These are phyloP conservation scores for Pygoscelis adeliae DNA, from an alignment of 2,113 vertebrate species.

Conservation along the genomic window DNA sequence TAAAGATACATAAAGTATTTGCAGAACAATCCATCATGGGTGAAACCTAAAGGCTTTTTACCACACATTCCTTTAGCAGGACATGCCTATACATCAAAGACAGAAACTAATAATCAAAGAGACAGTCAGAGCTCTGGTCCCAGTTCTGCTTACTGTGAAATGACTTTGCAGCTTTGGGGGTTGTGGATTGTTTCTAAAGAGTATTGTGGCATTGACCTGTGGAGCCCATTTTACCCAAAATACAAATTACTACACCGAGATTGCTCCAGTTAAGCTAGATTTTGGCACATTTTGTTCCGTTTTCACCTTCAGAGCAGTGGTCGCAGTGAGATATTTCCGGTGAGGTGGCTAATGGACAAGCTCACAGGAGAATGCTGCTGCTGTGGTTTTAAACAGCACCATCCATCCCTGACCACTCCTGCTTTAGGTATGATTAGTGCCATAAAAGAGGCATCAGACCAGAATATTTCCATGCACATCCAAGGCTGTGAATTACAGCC, in stretches of 20 bases:
- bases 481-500: background rate
- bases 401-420: background rate
- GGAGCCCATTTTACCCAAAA: background rate
- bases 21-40: background rate
- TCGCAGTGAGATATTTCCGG: background rate
- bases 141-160: background rate
- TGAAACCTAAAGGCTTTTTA: background rate
- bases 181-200: background rate
- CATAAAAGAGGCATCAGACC: background rate
- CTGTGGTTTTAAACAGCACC: background rate
- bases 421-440: background rate
- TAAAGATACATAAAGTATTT: background rate
- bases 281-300: background rate
- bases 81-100: background rate
- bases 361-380: background rate
- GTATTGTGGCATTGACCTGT: background rate
- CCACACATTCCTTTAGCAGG: background rate
- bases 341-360: background rate
- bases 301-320: background rate
- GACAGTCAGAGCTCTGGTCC: background rate
- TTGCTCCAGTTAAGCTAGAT: background rate
- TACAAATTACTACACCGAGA: background rate
- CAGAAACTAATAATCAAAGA: background rate
- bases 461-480: background rate
- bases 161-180: background rate